Evolutionary conservation across 2,113 vertebrate genomes (phyloP).

Genomic region (Hippopotamus amphibius): DNA sequence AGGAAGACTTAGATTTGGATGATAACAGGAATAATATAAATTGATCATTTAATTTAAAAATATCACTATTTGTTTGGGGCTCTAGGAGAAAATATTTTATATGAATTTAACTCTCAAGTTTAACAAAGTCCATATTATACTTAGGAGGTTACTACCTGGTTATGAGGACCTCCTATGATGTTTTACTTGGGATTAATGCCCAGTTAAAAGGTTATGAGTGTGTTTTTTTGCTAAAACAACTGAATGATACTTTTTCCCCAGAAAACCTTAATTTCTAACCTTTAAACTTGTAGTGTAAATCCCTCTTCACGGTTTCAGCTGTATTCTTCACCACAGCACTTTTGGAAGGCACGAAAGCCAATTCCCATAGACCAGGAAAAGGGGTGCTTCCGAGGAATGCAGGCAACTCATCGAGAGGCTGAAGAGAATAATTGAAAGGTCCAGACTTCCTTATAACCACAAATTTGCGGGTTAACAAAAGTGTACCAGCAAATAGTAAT

Average conservation of each 20-base stretch:
- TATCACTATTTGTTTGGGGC: not conserved
- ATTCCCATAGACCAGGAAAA: constrained; percentile 79
- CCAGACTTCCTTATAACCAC: constrained; percentile 87
- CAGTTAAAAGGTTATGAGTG: not conserved
- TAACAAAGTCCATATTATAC: not conserved
- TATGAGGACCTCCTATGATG: not conserved
- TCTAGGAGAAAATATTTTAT: not conserved
- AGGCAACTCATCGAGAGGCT: constrained; percentile 83
- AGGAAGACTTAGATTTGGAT: not conserved
- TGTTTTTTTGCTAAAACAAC: constrained; percentile 13
- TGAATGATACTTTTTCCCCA: not conserved
- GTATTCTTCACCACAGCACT: constrained; percentile 89
- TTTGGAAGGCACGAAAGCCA: constrained; percentile 93
- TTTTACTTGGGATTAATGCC: not conserved
- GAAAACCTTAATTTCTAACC: constrained; percentile 79
- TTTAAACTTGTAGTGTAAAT: constrained; percentile 80
- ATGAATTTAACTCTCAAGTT: not conserved
- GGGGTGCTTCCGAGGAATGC: constrained; percentile 39
- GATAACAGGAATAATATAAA: not conserved
- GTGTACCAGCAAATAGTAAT: constrained; percentile 90
- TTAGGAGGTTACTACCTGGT: not conserved
- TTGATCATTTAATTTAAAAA: not conserved
- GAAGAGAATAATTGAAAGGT: constrained; percentile 84
- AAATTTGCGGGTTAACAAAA: constrained; percentile 91
- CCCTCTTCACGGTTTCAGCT: constrained; percentile 84